phyloP scores from a whole-genome alignment of 2,113 vertebrate species.

The Neodon shergylaensis region DNA sequence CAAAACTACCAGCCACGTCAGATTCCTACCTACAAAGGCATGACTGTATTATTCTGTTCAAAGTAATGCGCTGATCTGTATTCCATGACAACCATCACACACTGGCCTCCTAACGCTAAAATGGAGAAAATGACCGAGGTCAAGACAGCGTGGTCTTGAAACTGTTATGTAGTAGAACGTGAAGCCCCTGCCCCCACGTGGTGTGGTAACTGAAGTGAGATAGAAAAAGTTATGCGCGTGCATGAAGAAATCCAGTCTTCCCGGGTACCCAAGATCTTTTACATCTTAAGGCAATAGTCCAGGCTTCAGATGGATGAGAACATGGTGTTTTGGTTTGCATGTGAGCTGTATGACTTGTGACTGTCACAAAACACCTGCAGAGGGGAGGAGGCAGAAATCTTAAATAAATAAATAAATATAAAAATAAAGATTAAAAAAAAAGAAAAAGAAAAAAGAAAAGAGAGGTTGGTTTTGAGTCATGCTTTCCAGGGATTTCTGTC shows the following conservation, averaged over 20 bases:
- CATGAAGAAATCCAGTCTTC: not conserved
- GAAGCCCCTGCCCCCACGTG: not conserved
- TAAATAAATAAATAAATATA: too few species aligned
- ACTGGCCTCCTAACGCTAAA: not conserved
- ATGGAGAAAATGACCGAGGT: not conserved
- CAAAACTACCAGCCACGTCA: not conserved
- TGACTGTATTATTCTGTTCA: not conserved
- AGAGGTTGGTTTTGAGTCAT: not conserved
- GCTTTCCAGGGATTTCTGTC: not conserved
- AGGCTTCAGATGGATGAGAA: not conserved
- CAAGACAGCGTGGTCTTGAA: not conserved
- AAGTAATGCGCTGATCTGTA: not conserved
- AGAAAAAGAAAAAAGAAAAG: too few species aligned
- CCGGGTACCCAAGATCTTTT: not conserved
- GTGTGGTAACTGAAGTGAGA: rapidly evolving
- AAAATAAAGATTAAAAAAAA: too few species aligned
- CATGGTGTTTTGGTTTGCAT: not conserved
- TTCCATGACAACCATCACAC: not conserved
- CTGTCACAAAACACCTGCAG: not conserved
- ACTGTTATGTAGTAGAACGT: not conserved
- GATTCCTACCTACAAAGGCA: not conserved
- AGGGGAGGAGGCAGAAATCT: too few species aligned
- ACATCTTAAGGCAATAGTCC: not conserved
- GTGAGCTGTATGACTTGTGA: not conserved
- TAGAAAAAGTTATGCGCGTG: not conserved